Base-by-base conservation (phyloP, 2,797 vertebrate genomes). In the Acrocephalus scirpaceus region DNA sequence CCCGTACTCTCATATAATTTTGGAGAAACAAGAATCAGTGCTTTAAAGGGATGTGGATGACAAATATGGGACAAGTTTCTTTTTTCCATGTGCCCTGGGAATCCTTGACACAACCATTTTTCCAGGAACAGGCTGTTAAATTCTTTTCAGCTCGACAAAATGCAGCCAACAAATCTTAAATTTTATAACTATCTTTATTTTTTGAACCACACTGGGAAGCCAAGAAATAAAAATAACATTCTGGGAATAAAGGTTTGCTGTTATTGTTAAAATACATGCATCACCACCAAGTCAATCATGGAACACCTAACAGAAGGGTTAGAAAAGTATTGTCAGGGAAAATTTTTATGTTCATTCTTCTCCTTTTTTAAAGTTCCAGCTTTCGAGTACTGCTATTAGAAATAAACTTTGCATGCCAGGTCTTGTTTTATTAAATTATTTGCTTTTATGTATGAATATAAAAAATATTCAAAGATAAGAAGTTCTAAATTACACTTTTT, bases 91-190 rank as follows among this genome's bases (percentile, higher is more conserved):
- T 27, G 32, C 38, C 54, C 70, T 14, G 4, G 18, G 65, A 91
- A 74, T 77, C 34, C 48, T 82, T 70, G 56, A 92, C 64, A 73
- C 29, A 56, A 93, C 26, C n/a, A 84, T 36, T 80, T 87, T 80
- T 76, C 80, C 67, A 85, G 77, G 30, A 93, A 80, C 1, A 6
- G 34, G 36, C 11, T 72, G 36, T 45, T 72, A 88, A 92, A 79
- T 61, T 90, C 64, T 38, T 94, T 94, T 92, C 54, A 81, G 19
- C 32, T 34, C 89, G 56, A 83, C 45, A 87, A 93, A 95, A 80
- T 58, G 10, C n/a, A 92, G 51, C 32, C 45, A 91, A 76, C 36
- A 92, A 72, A 79, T 89, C 56, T 76, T 73, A 40, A 53, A 69
- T 27, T 70, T 94, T 86, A 60, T 47, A 66, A 48, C 17, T 30